Evolutionary conservation across 2,113 vertebrate species (phyloP).

Genomic region (Limnothrissa miodon): DNA sequence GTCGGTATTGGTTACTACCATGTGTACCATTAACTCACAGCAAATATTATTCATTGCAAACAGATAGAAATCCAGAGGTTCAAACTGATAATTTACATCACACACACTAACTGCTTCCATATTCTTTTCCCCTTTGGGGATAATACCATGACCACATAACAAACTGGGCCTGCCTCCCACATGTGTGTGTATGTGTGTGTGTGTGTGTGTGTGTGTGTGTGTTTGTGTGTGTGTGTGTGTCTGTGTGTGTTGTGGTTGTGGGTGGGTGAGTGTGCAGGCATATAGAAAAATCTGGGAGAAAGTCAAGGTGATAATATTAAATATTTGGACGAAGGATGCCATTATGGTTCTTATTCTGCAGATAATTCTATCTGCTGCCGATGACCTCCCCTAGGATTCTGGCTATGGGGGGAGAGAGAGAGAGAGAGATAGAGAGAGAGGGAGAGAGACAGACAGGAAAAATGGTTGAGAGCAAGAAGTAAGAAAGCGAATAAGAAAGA

Average conservation of each 20-base stretch:
- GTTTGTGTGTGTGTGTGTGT: no score
- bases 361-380: slow-evolving; percentile 52
- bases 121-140: not conserved
- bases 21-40: slow-evolving; percentile 13
- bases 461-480: slow-evolving; percentile 38
- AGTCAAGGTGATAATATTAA: slow-evolving; percentile 53
- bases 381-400: slow-evolving; percentile 49
- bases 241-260: not conserved
- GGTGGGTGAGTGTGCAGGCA: not conserved
- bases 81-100: not conserved
- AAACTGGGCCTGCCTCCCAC: not conserved
- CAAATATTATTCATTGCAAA: slow-evolving; percentile 15
- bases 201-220: not conserved
- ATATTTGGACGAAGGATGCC: slow-evolving; percentile 51
- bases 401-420: slow-evolving; percentile 33
- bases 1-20: not conserved
- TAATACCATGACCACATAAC: not conserved
- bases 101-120: not conserved
- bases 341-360: slow-evolving; percentile 53
- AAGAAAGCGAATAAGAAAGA: slow-evolving; percentile 1
- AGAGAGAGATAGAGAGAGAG: slow-evolving; percentile 52
- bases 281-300: not conserved
- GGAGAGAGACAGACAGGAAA: slow-evolving; percentile 50
- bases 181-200: not conserved
- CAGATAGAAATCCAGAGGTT: slow-evolving; percentile 11